These are phyloP conservation scores for Calyptomena viridis DNA, from an alignment of 2,113 vertebrate species.

Conservation along the genomic window DNA sequence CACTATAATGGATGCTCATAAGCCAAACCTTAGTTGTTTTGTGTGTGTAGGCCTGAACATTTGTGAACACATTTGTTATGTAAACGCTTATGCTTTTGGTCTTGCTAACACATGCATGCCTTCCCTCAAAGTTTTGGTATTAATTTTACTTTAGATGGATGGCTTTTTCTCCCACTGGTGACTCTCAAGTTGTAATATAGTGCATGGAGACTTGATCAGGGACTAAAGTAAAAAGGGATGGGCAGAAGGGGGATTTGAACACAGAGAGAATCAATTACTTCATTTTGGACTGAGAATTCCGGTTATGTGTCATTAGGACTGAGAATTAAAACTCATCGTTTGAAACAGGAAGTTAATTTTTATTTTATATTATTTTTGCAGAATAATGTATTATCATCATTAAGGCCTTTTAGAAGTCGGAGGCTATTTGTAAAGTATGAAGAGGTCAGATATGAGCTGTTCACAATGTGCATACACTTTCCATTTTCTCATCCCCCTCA, in stretches of 20 bases:
- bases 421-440: conserved; percentile 57
- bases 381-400: conserved; percentile 27
- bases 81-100: neutral
- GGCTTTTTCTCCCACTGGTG: conserved; percentile 19
- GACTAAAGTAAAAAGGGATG: neutral
- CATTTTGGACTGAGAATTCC: conserved; percentile 33
- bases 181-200: conserved; percentile 9
- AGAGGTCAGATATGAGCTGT: conserved; percentile 27
- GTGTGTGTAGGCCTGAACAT: conserved; percentile 27
- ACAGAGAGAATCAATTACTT: conserved; percentile 21
- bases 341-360: conserved; percentile 42
- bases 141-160: conserved; percentile 55
- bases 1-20: conserved; percentile 26
- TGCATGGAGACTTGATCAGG: neutral
- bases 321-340: conserved; percentile 51
- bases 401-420: conserved; percentile 55
- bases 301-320: conserved; percentile 39
- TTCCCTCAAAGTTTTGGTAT: conserved; percentile 32
- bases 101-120: neutral
- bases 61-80: conserved; percentile 6
- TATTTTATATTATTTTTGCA: conserved; percentile 3
- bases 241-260: neutral
- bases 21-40: conserved; percentile 15
- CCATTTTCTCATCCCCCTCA: neutral
- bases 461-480: conserved; percentile 8